Base-by-base conservation (phyloP, 2,113 vertebrate genomes). In the Nerophis ophidion region DNA sequence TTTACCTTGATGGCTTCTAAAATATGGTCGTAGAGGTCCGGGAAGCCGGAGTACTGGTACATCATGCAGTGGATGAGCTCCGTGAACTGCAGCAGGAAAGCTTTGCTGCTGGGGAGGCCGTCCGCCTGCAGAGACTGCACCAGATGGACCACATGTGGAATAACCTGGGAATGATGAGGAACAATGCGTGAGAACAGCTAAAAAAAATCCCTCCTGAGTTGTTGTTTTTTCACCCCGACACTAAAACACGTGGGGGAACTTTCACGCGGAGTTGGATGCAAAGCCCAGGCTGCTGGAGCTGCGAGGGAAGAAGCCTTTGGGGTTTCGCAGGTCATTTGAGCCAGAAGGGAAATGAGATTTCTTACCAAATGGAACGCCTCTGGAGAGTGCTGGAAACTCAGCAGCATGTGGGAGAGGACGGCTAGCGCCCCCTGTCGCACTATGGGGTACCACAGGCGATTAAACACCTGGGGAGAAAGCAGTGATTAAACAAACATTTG, bases 381-480 rank as follows among this genome's bases (percentile, higher is more conserved):
- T 13, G 95, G 96, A 86, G 96, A 99, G 86, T 99, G 97, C 83
- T 99, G 97, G 89, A 99, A 99, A 80, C 97, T 98, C 63, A 99
- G 93, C 75, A 99, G 91, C 94, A 98, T 98, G 70, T 99, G 96
- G 63, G 96, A 96, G 67, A 99, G 94, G 50, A 99, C 97, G 38
- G 92, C 87, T 60, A 99, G 87, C 50, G 97, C 97, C 83, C 95
- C 96, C 81, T 94, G 94, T 62, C 97, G 91, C 83, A 98, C 96
- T 35, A 99, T 90, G 57, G 97, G 97, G 88, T 96, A 98, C 95
- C 94, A 96, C 70, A 99, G 92, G 65, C 97, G 93, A 83, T 92
- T 95, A 82, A 99, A 98, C 26, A 99, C 97, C 94, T 96, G 63
- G 1, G 69, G 62, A 44, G 33, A 68, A 11, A 58, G 47, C 47